Conservation (phyloP, 2,113 vertebrate genomes). For the Bostrychus sinensis region DNA sequence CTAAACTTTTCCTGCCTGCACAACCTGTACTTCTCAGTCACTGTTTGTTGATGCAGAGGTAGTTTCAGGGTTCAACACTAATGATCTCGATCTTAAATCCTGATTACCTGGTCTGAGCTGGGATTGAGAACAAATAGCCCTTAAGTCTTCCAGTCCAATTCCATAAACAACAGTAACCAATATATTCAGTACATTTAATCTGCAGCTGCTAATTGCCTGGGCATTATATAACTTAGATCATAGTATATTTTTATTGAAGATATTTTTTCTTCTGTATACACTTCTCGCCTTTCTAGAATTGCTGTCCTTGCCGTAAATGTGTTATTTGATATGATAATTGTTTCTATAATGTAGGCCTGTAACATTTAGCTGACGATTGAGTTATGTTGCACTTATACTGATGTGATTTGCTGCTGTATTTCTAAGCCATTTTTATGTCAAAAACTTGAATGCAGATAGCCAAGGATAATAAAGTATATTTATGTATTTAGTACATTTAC, state of each 20-base stretch:
- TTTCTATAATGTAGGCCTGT: neutral
- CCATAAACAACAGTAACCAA: slow-evolving; percentile 2
- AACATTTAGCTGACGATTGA: too few relatives aligned
- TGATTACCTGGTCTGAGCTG: slow-evolving; percentile 48
- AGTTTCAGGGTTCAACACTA: slow-evolving; percentile 20
- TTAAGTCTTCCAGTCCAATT: neutral
- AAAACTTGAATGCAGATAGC: too few relatives aligned
- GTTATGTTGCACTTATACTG: too few relatives aligned
- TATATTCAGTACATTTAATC: neutral
- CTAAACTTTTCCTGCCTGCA: neutral
- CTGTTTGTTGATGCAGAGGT: neutral
- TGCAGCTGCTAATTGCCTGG: neutral
- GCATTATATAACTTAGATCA: neutral
- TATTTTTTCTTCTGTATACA: neutral
- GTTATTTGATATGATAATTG: neutral
- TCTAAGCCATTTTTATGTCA: too few relatives aligned
- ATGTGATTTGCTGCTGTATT: neutral
- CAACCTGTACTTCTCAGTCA: neutral
- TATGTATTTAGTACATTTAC: too few relatives aligned
- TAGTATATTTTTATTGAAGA: neutral
- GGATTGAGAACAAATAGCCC: slow-evolving; percentile 9
- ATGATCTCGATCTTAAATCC: slow-evolving; percentile 36
- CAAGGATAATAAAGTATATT: too few relatives aligned
- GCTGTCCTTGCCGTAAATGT: neutral
- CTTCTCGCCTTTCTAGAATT: neutral